Evolutionary conservation across 1,140 invertebrate genomes (phyloP).

Genomic region (Scaptomyza hsui): DNA sequence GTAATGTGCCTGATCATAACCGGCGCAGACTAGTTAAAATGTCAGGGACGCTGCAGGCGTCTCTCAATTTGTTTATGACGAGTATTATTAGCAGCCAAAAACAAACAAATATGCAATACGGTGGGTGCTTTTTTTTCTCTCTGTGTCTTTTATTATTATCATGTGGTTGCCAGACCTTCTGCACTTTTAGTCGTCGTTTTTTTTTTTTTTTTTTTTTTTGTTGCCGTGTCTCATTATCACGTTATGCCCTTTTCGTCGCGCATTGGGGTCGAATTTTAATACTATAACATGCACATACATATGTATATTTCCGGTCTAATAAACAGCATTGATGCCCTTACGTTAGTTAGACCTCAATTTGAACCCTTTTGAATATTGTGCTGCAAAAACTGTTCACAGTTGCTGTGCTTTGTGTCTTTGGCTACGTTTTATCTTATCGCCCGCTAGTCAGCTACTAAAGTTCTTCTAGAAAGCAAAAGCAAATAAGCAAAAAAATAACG

Average conservation of each 20-base stretch:
- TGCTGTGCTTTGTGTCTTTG: constrained; percentile 12
- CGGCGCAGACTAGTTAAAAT: constrained; percentile 39
- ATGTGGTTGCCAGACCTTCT: constrained; percentile 36
- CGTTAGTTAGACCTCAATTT: background rate
- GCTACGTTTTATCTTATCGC: constrained; percentile 32
- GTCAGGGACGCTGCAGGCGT: constrained; percentile 23
- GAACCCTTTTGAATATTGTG: background rate
- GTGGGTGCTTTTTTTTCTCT: constrained; percentile 44
- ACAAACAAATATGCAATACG: constrained; percentile 45
- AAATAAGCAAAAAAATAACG: constrained; percentile 7
- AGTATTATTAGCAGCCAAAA: constrained; percentile 18
- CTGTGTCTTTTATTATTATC: background rate
- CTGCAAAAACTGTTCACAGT: background rate
- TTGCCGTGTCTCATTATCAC: constrained; percentile 18
- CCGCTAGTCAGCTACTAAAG: constrained; percentile 20
- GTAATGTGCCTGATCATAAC: constrained; percentile 31
- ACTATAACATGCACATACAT: background rate
- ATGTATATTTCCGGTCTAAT: constrained; percentile 54
- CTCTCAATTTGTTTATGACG: constrained; percentile 15
- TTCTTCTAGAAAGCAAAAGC: constrained; percentile 17
- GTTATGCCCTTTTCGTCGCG: constrained; percentile 17
- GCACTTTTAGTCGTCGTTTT: background rate
- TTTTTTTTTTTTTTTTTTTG: too few species aligned
- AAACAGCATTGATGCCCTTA: constrained; percentile 9
- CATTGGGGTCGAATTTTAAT: background rate